These are phyloP conservation scores for Pararge aegeria DNA, from an alignment of 1,140 invertebrate genomes.

Conservation along the genomic window DNA sequence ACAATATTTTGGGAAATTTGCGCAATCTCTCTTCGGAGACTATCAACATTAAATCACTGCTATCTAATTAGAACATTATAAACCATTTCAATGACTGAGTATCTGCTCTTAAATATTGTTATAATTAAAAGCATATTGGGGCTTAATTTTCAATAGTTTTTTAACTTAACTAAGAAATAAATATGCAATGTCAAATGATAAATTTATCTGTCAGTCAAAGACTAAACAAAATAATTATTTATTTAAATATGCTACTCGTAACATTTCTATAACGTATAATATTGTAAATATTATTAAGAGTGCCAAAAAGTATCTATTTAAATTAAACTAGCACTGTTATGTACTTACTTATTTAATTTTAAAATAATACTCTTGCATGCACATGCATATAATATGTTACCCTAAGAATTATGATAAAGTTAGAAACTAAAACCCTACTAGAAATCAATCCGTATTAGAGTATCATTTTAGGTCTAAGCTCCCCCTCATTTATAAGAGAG, in stretches of 20 bases:
- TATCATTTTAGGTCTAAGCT: too few species aligned
- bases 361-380: too few species aligned
- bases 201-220: too few species aligned
- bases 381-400: too few species aligned
- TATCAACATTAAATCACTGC: slow-evolving; percentile 35
- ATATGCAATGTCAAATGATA: too few species aligned
- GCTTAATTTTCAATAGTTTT: too few species aligned
- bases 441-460: too few species aligned
- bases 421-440: too few species aligned
- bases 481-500: too few species aligned
- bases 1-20: slow-evolving; percentile 66
- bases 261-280: background rate
- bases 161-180: too few species aligned
- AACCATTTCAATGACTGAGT: background rate
- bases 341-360: too few species aligned
- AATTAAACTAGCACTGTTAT: background rate
- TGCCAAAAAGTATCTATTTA: slow-evolving; percentile 16
- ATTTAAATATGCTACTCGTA: background rate
- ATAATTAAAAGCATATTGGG: background rate
- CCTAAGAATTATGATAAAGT: too few species aligned
- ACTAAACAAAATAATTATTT: background rate
- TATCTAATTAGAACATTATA: background rate
- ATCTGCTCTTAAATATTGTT: background rate
- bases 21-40: slow-evolving; percentile 47
- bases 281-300: slow-evolving; percentile 17